Conservation (phyloP, 2,888 invertebrate species). For the Invenusta paracnida region DNA sequence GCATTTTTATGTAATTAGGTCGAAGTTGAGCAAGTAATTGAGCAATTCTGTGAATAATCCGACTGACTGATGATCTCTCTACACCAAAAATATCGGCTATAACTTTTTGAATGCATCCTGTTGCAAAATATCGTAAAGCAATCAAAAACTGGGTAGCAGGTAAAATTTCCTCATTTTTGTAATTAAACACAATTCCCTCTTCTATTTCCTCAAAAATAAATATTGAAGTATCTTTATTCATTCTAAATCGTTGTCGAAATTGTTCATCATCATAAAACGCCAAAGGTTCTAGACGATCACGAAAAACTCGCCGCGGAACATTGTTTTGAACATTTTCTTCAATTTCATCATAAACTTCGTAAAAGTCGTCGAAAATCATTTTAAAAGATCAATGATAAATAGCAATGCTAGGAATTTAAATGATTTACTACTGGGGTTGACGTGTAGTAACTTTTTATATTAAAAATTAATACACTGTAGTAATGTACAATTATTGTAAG, state of each 20-base stretch:
- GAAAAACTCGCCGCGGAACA: not conserved
- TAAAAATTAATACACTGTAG: not conserved
- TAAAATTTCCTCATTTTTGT: not conserved
- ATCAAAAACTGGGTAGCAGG: not conserved
- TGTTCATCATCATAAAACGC: slow-evolving; percentile 6
- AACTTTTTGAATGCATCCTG: not conserved
- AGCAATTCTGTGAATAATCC: slow-evolving; percentile 24
- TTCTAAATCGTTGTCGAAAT: slow-evolving; percentile 18
- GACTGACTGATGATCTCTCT: not conserved
- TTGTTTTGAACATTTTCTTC: not conserved
- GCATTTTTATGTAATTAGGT: slow-evolving; percentile 27
- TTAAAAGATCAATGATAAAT: not conserved
- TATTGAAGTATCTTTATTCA: slow-evolving; percentile 13
- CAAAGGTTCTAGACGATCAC: not conserved
- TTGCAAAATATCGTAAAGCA: not conserved
- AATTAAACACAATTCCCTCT: not conserved
- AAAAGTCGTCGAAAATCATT: not conserved
- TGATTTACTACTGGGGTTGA: not conserved
- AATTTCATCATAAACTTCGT: not conserved
- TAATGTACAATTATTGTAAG: not conserved
- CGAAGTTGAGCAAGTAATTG: not conserved
- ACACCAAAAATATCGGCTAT: not conserved
- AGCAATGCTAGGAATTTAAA: not conserved
- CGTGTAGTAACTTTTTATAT: not conserved
- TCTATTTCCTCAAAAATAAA: not conserved